Evolutionary conservation across 1,140 invertebrate genomes (phyloP), one percentile per base, ranked within the genome.

Genomic region (Centruroides sculpturatus): DNA sequence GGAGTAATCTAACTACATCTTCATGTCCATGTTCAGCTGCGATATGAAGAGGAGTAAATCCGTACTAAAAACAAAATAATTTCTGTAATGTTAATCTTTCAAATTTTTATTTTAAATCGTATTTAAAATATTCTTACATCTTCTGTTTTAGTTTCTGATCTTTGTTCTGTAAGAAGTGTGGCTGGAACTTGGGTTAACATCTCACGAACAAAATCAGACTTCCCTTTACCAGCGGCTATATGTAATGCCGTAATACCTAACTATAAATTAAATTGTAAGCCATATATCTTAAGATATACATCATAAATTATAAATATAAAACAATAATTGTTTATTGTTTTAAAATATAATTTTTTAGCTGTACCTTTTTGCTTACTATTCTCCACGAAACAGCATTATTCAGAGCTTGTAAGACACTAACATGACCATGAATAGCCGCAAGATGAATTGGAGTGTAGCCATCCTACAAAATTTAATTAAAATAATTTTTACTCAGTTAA

Each of bases 1-100:
- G 78, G 46, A 99, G 78, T 64, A 98, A 75, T 61, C 95, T 77
- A 6, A 98, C 94, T 48, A 98, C 87, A 67, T 93, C 93, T 75
- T 99, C 95, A 72, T 98, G 96, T 46, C 96, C 96, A 47, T 89
- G 92, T 70, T 94, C 95, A 4, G 95, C 83, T 0, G 95, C 95
- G 56, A 99, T 76, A 76, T 99, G 96, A 12, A 99, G 78, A 35
- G 95, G 88, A 1, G 91, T 94, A 77, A 94, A 83, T 13, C 89
- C 91, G 0, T 89, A 91, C 73, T 94, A 12, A 36, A 47, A 41
- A 55, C 34, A 47, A n/a, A 57, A 57, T 34, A 1, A 12, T n/a
- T 34, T 34, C 34, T n/a, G 49, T 51, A n/a, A 51, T 2, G 34
- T 51, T n/a, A 12, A 0, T 51, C 49, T 51, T 51, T 51, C 23